Evolutionary conservation across 2,797 vertebrate genomes (phyloP).

Genomic region (Sebastes vulpes): DNA sequence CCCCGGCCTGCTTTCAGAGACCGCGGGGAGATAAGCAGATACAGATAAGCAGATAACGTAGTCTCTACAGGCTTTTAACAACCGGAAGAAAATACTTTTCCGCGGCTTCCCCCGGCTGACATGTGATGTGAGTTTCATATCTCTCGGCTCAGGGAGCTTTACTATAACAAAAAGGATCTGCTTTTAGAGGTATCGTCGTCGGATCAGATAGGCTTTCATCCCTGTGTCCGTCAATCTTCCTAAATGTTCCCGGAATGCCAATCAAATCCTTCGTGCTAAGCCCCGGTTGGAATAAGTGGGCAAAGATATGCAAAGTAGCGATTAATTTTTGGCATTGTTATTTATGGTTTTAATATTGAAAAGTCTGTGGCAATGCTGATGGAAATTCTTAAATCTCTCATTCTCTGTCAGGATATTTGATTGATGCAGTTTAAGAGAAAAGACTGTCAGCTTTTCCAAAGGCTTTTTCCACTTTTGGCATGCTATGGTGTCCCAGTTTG

Average conservation of each 20-base stretch:
- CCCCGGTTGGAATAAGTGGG: slow-evolving; percentile 19
- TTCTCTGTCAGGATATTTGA: slow-evolving; percentile 63
- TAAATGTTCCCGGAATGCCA: slow-evolving; percentile 45
- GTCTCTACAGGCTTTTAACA: slow-evolving; percentile 80
- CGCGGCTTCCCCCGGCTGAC: slow-evolving; percentile 39
- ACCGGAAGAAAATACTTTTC: slow-evolving; percentile 62
- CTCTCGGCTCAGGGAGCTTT: slow-evolving; percentile 61
- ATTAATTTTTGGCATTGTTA: slow-evolving; percentile 36
- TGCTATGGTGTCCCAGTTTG: slow-evolving; percentile 82
- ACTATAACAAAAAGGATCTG: slow-evolving; percentile 59
- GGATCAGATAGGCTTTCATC: slow-evolving; percentile 56
- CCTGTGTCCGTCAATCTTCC: slow-evolving; percentile 41
- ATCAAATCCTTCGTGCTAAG: slow-evolving; percentile 37
- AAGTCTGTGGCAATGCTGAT: slow-evolving; percentile 27
- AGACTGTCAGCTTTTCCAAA: slow-evolving; percentile 63
- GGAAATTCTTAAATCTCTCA: slow-evolving; percentile 58
- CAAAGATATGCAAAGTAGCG: slow-evolving; percentile 21
- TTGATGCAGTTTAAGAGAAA: slow-evolving; percentile 65
- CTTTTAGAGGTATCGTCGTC: slow-evolving; percentile 58
- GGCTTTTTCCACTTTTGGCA: slow-evolving; percentile 65
- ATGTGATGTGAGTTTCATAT: slow-evolving; percentile 69
- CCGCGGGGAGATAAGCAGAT: slow-evolving; percentile 72
- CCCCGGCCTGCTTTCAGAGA: slow-evolving; percentile 72
- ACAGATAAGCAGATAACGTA: slow-evolving; percentile 79
- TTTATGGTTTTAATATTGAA: slow-evolving; percentile 50